Base-by-base conservation (phyloP, 2,888 invertebrate species). In the Machimus rusticus region DNA sequence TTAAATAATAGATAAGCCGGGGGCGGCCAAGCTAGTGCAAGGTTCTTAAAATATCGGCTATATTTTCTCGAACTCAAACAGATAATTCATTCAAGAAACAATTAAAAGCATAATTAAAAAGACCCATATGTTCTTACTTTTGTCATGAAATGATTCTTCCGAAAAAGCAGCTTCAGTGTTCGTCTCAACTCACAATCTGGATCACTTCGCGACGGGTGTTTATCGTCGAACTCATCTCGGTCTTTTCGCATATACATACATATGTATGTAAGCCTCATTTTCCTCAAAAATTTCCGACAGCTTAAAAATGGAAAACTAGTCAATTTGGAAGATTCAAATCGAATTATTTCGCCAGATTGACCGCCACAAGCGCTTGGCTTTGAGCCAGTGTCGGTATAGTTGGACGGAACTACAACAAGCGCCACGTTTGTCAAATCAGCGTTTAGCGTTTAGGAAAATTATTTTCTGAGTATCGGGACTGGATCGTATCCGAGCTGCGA, bases 141-240 rank as follows among this genome's bases (percentile, higher is more conserved):
- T 90, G 96, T 97, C 96, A 99, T 98, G 93, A 99, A 98, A 90
- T 95, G 95, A 92, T 99, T 99, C 92, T 98, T 98, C 90, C 98
- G 96, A 92, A 99, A 98, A 90, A 99, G 94, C 88, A 96, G 95
- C 93, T 99, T 99, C 78, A 99, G 94, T 81, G 98, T 95, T 90
- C 97, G 96, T 0, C 99, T 99, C 78, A 99, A 94, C 43, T 97
- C 96, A 91, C 98, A 98, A 89, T 96, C 96, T 0, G 99, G 99
- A 94, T 99, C 98, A 0, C 98, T 97, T 88, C 98, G 94, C 16
- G 98, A 98, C 0, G 99, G 99, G 93, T 99, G 99, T 74, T 99
- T 94, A 92, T 99, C 98, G 93, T 99, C 99, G 91, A 99, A 98
- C 0, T 99, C 99, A 93, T 99, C 99, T 0, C 99, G 99, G 93